Evolutionary conservation across 2,888 invertebrate species (phyloP).

Genomic region (Pediacus dermestoides): DNA sequence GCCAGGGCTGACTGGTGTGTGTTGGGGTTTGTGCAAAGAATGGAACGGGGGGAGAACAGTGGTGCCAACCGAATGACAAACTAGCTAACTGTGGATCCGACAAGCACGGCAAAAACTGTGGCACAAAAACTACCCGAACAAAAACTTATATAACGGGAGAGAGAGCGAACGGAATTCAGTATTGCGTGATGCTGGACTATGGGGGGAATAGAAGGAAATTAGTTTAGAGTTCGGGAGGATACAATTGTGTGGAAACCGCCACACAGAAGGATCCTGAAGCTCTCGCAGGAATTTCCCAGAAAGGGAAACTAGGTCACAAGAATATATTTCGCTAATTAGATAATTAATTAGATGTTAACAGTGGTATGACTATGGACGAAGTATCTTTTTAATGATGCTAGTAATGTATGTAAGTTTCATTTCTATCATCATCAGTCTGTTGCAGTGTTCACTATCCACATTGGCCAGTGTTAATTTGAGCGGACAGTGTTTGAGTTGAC

Average conservation of each 20-base stretch:
- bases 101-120: slow-evolving; percentile 44
- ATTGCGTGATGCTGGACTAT: slow-evolving; percentile 22
- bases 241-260: no score
- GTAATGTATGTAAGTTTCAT: no score
- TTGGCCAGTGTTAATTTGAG: slow-evolving; percentile 28
- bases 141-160: slow-evolving; percentile 27
- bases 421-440: no score
- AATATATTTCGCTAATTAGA: no score
- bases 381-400: no score
- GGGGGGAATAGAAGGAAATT: slow-evolving; percentile 30
- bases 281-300: no score
- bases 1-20: slow-evolving; percentile 8
- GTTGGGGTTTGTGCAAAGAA: slow-evolving; percentile 14
- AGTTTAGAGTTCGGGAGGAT: no score
- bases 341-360: no score
- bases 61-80: slow-evolving; percentile 51
- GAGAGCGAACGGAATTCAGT: slow-evolving; percentile 28
- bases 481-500: slow-evolving; percentile 29
- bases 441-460: no score
- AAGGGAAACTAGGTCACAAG: no score
- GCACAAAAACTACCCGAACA: slow-evolving; percentile 41
- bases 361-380: no score
- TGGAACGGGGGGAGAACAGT: slow-evolving; percentile 38
- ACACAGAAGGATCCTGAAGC: no score
- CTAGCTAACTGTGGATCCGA: slow-evolving; percentile 53